These are phyloP conservation scores for Portevinia maculata DNA, from an alignment of 2,888 invertebrate species.

Conservation along the genomic window DNA sequence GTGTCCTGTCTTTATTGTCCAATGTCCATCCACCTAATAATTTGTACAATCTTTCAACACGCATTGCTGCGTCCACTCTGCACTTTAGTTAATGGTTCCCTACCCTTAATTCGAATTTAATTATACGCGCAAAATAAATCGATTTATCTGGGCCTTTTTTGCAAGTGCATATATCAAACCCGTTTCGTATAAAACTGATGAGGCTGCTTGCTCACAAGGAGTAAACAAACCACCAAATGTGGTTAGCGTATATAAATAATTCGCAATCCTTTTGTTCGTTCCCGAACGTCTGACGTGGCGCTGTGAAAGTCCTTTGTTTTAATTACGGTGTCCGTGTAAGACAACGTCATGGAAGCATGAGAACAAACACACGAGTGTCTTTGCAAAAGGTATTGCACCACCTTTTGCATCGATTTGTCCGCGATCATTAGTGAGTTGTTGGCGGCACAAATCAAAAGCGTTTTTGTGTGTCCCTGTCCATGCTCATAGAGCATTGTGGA, in stretches of 20 bases:
- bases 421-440: neutral
- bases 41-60: slow-evolving; percentile 27
- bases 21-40: slow-evolving; percentile 14
- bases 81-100: slow-evolving; percentile 10
- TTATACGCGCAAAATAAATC: slow-evolving; percentile 53
- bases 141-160: slow-evolving; percentile 48
- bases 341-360: neutral
- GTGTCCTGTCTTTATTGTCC: neutral
- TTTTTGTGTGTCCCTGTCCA: slow-evolving; percentile 2
- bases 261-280: slow-evolving; percentile 37
- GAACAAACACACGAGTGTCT: slow-evolving; percentile 33
- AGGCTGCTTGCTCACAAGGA: slow-evolving; percentile 50
- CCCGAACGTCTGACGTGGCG: neutral
- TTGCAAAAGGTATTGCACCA: neutral
- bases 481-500: neutral
- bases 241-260: slow-evolving; percentile 64
- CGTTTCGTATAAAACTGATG: slow-evolving; percentile 26
- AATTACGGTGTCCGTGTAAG: slow-evolving; percentile 13
- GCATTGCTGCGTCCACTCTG: slow-evolving; percentile 33
- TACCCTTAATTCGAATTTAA: slow-evolving; percentile 73
- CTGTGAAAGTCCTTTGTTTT: slow-evolving; percentile 30
- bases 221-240: slow-evolving; percentile 62
- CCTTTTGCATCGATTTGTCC: slow-evolving; percentile 43
- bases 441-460: slow-evolving; percentile 49
- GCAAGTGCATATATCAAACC: slow-evolving; percentile 23